These are phyloP conservation scores for Caenorhabditis tropicalis DNA, from an alignment of 1,140 invertebrate species.

Conservation along the genomic window DNA sequence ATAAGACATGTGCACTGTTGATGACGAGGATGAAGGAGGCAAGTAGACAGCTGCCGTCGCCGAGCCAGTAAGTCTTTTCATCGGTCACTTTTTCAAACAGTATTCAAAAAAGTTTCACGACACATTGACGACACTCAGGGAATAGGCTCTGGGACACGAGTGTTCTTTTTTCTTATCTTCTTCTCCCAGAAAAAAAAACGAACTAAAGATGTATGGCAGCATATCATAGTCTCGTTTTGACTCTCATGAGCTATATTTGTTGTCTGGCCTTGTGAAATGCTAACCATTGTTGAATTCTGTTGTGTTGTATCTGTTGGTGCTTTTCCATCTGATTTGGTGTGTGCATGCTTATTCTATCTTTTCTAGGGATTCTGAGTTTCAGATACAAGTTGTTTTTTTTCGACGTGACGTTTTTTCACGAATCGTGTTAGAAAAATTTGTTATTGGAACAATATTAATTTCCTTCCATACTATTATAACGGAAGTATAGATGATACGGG, in stretches of 20 bases:
- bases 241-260: constrained; percentile 17
- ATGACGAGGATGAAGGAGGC: constrained; percentile 71
- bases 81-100: not conserved
- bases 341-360: not conserved
- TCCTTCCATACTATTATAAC: not conserved
- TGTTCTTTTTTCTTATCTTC: not conserved
- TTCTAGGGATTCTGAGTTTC: not conserved
- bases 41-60: constrained; percentile 49
- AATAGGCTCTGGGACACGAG: constrained; percentile 16
- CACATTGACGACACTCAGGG: not conserved
- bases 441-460: too few relatives aligned
- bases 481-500: constrained; percentile 4
- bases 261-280: not conserved
- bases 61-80: constrained; percentile 38
- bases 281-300: constrained; percentile 10
- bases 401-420: not conserved
- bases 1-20: constrained; percentile 69
- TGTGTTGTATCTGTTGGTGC: not conserved
- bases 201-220: not conserved
- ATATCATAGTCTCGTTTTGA: constrained; percentile 20
- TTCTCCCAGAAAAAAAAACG: too few relatives aligned
- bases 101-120: constrained; percentile 1
- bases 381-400: not conserved
- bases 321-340: constrained; percentile 17
- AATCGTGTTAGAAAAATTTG: too few relatives aligned